Base-by-base conservation (phyloP, 2,888 invertebrate genomes). In the Blastobasis lacticolella region DNA sequence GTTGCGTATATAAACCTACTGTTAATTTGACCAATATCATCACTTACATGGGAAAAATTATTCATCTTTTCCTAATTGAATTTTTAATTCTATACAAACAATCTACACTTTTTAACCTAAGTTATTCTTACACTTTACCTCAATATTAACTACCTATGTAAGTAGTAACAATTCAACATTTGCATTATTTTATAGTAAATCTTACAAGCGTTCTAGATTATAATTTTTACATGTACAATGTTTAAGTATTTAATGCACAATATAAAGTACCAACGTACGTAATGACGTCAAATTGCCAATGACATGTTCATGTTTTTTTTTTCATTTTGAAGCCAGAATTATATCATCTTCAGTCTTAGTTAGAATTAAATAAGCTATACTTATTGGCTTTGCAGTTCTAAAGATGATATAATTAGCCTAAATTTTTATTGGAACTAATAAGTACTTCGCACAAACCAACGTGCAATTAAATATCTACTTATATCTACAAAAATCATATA, bases 271-370 rank as follows among this genome's bases (percentile, higher is more conserved):
- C 51, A 46, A 51, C 49, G 55, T 37, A 51, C 54, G 60, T 49
- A 52, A 56, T 67, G 66, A 66, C 67, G 50, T 66, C 67, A 53
- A 67, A 72, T 78, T 78, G 76, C 76, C 78, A 79, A 79, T 78
- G 75, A 79, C 77, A 72, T 53, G 9, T 8, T 8, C 9, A 9
- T 41, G 23, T 23, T 7, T 10, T 45, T 10, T 45, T 23, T 45
- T 45, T 45, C 10, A 36, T 6, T 9, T 5, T 10, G 10, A 7
- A 45, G 45, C 10, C 37, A 46, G 6, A 46, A 46, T 37, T 38
- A 9, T 46, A 46, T 8, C 46, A 46, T 38, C 46, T 46, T 23
- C 23, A 45, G 45, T 45, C 45, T 45, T 45, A 8, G 7, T n/a
- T 6, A 5, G 10, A 10, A 10, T n/a, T 44, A 7, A 1, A 10